Evolutionary conservation across 2,113 vertebrate genomes (phyloP).

Genomic region (Anolis carolinensis): DNA sequence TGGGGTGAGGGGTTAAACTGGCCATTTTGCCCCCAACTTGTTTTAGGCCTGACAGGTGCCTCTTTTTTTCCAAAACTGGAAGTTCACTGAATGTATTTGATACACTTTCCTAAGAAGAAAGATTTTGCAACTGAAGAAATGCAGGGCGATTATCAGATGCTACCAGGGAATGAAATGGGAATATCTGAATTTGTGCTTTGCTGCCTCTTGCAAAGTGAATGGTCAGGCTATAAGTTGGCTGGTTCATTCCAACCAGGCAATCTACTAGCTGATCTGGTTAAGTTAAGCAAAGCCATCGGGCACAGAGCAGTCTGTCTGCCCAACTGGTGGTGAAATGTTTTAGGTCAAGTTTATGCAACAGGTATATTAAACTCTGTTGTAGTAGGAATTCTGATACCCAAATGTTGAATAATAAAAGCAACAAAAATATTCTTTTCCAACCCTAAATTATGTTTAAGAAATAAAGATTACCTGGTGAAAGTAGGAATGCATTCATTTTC

Average conservation of each 20-base stretch:
- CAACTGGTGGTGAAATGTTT: not conserved
- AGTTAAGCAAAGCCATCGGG: not conserved
- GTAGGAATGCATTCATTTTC: not conserved
- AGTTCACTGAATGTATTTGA: not conserved
- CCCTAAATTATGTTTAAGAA: not conserved
- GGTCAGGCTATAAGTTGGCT: not conserved
- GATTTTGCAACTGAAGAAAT: not conserved
- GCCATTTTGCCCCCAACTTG: no score
- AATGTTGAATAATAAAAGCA: not conserved
- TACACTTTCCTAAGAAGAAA: not conserved
- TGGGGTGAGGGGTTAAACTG: no score
- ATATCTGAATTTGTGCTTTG: not conserved
- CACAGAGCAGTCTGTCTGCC: not conserved
- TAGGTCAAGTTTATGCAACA: not conserved
- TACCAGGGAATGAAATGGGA: not conserved
- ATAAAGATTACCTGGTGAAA: not conserved
- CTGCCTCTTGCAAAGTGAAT: not conserved
- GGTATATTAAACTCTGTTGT: no score
- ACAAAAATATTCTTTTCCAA: not conserved
- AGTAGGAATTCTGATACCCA: not conserved
- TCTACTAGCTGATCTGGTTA: not conserved
- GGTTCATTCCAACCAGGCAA: not conserved
- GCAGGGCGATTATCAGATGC: not conserved
- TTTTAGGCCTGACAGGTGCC: no score
- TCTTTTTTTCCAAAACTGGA: not conserved